phyloP scores from a whole-genome alignment of 2,888 invertebrate genomes.

The Drosophila emarginata region DNA sequence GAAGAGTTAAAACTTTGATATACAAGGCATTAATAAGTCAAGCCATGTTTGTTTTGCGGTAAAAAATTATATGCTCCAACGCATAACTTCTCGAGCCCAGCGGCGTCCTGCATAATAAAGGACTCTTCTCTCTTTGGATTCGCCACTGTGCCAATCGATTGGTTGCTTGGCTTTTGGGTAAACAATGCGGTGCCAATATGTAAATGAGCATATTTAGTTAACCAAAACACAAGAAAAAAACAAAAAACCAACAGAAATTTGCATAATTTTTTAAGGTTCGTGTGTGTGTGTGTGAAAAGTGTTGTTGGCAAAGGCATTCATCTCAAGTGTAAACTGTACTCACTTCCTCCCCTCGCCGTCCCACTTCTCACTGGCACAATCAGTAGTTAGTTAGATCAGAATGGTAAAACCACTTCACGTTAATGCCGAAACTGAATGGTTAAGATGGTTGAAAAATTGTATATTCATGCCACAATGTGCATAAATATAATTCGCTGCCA shows the following conservation, averaged over 20 bases:
- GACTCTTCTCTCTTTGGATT: not conserved
- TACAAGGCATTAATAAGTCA: conserved; percentile 68
- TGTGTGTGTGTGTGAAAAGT: conserved; percentile 45
- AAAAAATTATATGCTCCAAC: conserved; percentile 55
- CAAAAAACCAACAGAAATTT: conserved; percentile 44
- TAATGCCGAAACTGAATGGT: conserved; percentile 41
- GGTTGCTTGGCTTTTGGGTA: conserved; percentile 49
- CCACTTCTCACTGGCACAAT: not conserved
- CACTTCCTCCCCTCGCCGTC: not conserved
- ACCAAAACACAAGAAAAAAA: conserved; percentile 35
- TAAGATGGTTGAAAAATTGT: conserved; percentile 39
- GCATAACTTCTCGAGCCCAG: conserved; percentile 44
- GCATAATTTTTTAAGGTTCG: conserved; percentile 58
- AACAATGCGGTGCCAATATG: conserved; percentile 68
- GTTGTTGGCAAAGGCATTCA: conserved; percentile 34
- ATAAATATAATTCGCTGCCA: conserved; percentile 64
- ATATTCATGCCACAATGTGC: conserved; percentile 59
- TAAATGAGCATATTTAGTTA: conserved; percentile 68
- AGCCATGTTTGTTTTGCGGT: conserved; percentile 45
- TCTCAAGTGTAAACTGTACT: conserved; percentile 29
- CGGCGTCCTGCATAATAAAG: conserved; percentile 68
- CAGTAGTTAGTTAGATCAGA: not conserved
- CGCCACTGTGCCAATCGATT: conserved; percentile 18
- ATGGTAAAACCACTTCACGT: conserved; percentile 36
- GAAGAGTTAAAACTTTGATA: conserved; percentile 51